Base-by-base conservation (phyloP, 2,888 invertebrate genomes). In the Anaspis maculata region DNA sequence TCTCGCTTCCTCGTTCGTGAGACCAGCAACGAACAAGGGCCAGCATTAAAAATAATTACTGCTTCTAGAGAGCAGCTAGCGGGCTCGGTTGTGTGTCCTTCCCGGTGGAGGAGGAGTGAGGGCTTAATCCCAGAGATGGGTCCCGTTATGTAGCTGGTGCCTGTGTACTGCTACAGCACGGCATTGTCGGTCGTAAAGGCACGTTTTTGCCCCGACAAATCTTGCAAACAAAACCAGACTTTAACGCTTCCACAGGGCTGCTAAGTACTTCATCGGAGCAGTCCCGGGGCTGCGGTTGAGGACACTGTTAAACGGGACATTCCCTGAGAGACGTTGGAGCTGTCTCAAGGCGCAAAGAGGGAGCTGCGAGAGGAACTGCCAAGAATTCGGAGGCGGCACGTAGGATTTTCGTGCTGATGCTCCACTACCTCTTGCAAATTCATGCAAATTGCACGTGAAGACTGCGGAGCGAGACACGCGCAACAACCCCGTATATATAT, bases 281-380 rank as follows among this genome's bases (percentile, higher is more conserved):
- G 43, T 45, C 45, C 45, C 45, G 21, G n/a, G 35, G 27, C 41
- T 45, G 41, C 39, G 45, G 43, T 43, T 39, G 34, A 25, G 30
- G 36, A 39, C 42, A 35, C 46, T 52, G 25, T 10, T 25, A 25
- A 25, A n/a, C 25, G 25, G 13, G 12, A 25, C 25, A 15, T 30
- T 30, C 30, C 12, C 30, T 7, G 23, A 30, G 14, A n/a, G n/a
- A n/a, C n/a, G n/a, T n/a, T n/a, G n/a, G n/a, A n/a, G n/a, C n/a
- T n/a, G n/a, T n/a, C n/a, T n/a, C n/a, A n/a, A n/a, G n/a, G n/a
- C n/a, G n/a, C n/a, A n/a, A n/a, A n/a, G n/a, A n/a, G n/a, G n/a
- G n/a, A n/a, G n/a, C n/a, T n/a, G n/a, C n/a, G n/a, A n/a, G n/a
- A n/a, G n/a, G n/a, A n/a, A n/a, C n/a, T n/a, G n/a, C n/a, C n/a